Conservation (phyloP, 2,113 vertebrate genomes). For the Corythaeola cristata region DNA sequence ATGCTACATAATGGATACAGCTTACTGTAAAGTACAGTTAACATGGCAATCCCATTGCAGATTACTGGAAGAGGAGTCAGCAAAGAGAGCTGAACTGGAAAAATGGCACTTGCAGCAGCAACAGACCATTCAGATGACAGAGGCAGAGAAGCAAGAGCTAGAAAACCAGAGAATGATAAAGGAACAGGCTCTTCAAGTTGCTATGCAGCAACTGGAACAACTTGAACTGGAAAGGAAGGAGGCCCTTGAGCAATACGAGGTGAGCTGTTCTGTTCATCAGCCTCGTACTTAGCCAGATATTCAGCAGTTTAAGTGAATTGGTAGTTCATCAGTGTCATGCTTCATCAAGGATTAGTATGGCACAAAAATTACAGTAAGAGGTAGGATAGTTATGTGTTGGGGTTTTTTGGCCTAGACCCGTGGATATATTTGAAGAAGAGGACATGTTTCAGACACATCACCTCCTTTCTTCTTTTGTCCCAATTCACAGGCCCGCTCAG, state of each 20-base stretch:
- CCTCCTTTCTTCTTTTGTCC: neutral
- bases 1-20: neutral
- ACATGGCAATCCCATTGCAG: slow-evolving; percentile 53
- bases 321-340: neutral
- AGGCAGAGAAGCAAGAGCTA: slow-evolving; percentile 93
- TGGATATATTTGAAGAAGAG: neutral
- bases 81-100: slow-evolving; percentile 89
- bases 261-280: slow-evolving; percentile 17
- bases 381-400: neutral
- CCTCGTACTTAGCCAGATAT: neutral
- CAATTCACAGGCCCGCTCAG: neutral
- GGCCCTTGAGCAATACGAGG: slow-evolving; percentile 92
- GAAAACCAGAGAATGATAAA: slow-evolving; percentile 85
- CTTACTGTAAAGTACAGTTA: neutral
- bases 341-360: neutral
- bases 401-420: neutral
- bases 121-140: slow-evolving; percentile 86
- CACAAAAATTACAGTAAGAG: neutral
- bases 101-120: slow-evolving; percentile 91
- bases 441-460: neutral
- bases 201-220: slow-evolving; percentile 88
- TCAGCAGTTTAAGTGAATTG: neutral
- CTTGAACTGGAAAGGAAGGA: slow-evolving; percentile 88
- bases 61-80: slow-evolving; percentile 90
- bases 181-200: slow-evolving; percentile 86